Evolutionary conservation across 2,797 vertebrate species (phyloP).

Genomic region (Apogon hyalosoma): DNA sequence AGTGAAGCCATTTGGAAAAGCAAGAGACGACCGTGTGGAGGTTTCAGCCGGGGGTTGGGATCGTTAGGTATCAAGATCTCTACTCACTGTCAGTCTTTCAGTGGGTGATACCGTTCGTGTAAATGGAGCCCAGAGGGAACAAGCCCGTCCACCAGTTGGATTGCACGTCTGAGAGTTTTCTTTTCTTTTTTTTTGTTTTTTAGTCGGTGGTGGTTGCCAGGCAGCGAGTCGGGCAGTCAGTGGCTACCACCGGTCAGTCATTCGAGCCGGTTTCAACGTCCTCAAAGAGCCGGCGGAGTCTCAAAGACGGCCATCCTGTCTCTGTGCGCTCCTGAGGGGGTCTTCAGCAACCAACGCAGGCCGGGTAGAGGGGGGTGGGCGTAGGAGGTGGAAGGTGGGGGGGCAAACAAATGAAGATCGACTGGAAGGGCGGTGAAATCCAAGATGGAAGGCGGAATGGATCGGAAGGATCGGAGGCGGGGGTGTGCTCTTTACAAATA

Average conservation of each 20-base stretch:
- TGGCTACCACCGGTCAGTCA: slow-evolving; percentile 34
- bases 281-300: too few relatives aligned
- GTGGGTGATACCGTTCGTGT: slow-evolving; percentile 23
- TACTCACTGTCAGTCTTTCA: slow-evolving; percentile 48
- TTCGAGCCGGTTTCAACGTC: slow-evolving; percentile 8
- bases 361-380: neutral
- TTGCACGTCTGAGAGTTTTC: neutral
- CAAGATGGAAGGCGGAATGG: slow-evolving; percentile 52
- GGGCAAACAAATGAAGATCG: slow-evolving; percentile 18
- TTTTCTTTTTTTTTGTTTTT: slow-evolving; percentile 5
- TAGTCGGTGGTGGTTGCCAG: neutral
- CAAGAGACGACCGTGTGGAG: slow-evolving; percentile 33
- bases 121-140: slow-evolving; percentile 26
- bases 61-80: slow-evolving; percentile 19
- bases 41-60: slow-evolving; percentile 19
- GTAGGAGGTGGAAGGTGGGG: neutral
- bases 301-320: slow-evolving; percentile 16
- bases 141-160: slow-evolving; percentile 15
- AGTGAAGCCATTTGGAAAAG: slow-evolving; percentile 25
- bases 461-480: slow-evolving; percentile 47
- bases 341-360: slow-evolving; percentile 30
- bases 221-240: slow-evolving; percentile 29
- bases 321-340: slow-evolving; percentile 54
- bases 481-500: slow-evolving; percentile 92
- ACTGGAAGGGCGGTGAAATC: slow-evolving; percentile 44